A percentile compares a stretch with the other conserved stretches of the same genome.
phyloP scores from a whole-genome alignment of 2,797 vertebrate species.

The Clangula hyemalis region DNA sequence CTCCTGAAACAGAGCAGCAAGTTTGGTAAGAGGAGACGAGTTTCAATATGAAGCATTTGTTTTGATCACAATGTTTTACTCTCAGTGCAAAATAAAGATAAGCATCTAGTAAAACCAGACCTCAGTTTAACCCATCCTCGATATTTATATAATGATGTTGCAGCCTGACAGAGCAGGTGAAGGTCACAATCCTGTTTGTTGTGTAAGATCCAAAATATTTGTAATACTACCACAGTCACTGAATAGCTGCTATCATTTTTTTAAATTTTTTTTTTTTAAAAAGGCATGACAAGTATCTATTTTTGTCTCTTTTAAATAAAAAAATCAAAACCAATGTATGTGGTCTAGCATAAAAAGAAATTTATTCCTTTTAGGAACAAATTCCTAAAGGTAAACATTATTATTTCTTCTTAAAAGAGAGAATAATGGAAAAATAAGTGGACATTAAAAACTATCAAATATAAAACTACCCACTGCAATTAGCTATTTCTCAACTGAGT shows the following conservation, averaged over 20 bases:
- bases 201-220: slow-evolving; percentile 23
- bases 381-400: neutral
- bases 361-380: too few species aligned
- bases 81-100: slow-evolving; percentile 44
- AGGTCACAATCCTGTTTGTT: neutral
- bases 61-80: slow-evolving; percentile 26
- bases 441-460: neutral
- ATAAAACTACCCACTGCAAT: neutral
- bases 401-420: neutral
- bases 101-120: slow-evolving; percentile 54
- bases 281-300: neutral
- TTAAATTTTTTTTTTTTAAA: too few species aligned
- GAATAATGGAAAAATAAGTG: neutral
- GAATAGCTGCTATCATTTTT: neutral
- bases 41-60: slow-evolving; percentile 49
- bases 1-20: neutral
- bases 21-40: slow-evolving; percentile 8
- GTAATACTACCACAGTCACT: neutral
- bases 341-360: neutral
- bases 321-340: neutral
- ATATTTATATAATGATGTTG: slow-evolving; percentile 11
- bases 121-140: slow-evolving; percentile 21
- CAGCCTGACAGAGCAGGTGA: slow-evolving; percentile 32
- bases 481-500: neutral
- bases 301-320: neutral